These are phyloP conservation scores for Micrastur ruficollis DNA, from an alignment of 2,797 vertebrate species.

Conservation along the genomic window DNA sequence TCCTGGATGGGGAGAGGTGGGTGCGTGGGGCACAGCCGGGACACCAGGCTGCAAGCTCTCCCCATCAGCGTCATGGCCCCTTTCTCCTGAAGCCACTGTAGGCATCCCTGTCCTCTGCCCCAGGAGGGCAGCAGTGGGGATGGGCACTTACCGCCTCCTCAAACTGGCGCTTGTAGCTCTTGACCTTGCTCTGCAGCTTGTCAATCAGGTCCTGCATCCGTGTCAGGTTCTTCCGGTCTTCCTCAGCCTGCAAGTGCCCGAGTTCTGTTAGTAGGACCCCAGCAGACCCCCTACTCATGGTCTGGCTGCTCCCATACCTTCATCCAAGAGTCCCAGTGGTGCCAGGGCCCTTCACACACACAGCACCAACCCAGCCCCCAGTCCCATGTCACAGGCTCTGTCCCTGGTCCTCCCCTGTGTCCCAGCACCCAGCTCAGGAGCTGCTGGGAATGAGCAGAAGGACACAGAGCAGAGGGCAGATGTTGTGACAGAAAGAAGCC, in stretches of 20 bases:
- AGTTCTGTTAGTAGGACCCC: background rate
- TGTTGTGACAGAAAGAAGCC: background rate
- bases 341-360: no score
- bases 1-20: slow-evolving; percentile 72
- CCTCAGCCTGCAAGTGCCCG: slow-evolving; percentile 80
- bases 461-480: background rate
- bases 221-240: slow-evolving; percentile 89
- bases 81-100: background rate
- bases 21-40: fast-evolving
- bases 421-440: background rate
- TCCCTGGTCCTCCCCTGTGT: background rate
- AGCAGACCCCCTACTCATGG: background rate
- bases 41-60: fast-evolving
- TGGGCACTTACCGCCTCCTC: slow-evolving; percentile 87
- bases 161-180: slow-evolving; percentile 91
- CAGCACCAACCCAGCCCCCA: background rate
- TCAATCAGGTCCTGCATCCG: slow-evolving; percentile 93
- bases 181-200: slow-evolving; percentile 92
- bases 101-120: background rate
- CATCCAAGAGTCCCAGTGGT: background rate
- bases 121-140: background rate
- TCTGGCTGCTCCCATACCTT: background rate
- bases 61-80: fast-evolving
- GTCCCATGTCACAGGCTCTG: fast-evolving
- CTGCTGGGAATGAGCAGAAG: background rate